Evolutionary conservation across 2,113 vertebrate species (phyloP).

Genomic region (Gambusia affinis): DNA sequence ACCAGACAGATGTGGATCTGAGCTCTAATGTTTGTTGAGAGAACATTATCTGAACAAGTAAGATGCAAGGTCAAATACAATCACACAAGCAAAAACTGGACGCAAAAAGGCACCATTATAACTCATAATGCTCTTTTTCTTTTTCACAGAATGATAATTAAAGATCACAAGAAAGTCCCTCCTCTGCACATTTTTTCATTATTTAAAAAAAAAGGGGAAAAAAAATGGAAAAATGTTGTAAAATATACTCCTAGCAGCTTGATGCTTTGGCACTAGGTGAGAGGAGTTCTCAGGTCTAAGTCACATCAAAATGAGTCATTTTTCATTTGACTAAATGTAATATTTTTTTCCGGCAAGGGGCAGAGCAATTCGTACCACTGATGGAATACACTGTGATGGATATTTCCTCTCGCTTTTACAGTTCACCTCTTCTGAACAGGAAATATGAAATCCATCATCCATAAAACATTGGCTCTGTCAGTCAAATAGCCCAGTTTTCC

Average conservation of each 20-base stretch:
- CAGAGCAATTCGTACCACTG: not conserved
- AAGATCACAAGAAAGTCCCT: not conserved
- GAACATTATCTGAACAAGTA: no score
- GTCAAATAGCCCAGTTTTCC: conserved; percentile 32
- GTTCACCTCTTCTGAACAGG: conserved; percentile 18
- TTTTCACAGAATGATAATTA: not conserved
- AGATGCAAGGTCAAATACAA: no score
- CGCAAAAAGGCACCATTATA: not conserved
- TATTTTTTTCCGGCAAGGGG: not conserved
- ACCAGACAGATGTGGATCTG: not conserved
- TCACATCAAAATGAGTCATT: not conserved
- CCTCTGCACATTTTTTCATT: not conserved
- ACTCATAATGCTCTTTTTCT: not conserved
- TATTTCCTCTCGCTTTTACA: conserved; percentile 9
- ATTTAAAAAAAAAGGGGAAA: not conserved
- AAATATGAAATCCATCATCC: conserved; percentile 30
- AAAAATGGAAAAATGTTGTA: not conserved
- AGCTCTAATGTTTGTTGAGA: no score
- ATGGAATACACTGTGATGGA: not conserved
- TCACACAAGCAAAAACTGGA: not conserved
- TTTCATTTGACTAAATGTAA: not conserved
- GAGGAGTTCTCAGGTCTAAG: not conserved
- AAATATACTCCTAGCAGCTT: not conserved
- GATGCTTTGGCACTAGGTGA: not conserved
- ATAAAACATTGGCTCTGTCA: conserved; percentile 66